Conservation (phyloP, 2,113 vertebrate genomes). For the Pteruthius melanotis region DNA sequence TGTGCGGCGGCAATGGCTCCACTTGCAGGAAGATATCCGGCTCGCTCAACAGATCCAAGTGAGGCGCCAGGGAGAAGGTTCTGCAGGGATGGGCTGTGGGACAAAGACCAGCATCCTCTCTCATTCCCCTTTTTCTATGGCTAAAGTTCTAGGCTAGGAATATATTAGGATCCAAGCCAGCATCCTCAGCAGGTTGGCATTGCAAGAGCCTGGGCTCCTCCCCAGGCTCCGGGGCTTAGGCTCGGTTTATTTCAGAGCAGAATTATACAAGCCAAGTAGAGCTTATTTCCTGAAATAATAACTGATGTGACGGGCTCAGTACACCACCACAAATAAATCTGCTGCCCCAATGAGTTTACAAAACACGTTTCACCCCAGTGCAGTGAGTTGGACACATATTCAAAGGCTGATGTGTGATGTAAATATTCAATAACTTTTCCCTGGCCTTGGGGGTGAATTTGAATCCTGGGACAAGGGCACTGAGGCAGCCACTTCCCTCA, state of each 20-base stretch:
- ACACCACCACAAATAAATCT: not conserved
- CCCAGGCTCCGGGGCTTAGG: not conserved
- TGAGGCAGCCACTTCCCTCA: not conserved
- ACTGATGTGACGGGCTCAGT: rapidly evolving
- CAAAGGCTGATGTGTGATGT: not conserved
- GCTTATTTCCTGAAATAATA: not conserved
- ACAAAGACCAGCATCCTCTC: not conserved
- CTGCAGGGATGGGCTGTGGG: not conserved
- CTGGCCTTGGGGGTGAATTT: not conserved
- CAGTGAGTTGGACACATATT: not conserved
- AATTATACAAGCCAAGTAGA: not conserved
- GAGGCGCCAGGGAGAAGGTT: not conserved
- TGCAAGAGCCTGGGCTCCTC: not conserved
- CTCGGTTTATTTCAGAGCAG: not conserved
- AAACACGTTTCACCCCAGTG: not conserved
- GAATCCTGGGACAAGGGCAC: not conserved
- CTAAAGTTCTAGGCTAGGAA: not conserved
- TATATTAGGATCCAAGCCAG: not conserved
- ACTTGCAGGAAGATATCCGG: conserved; percentile 89
- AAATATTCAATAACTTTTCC: not conserved
- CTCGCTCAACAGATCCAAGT: conserved; percentile 86
- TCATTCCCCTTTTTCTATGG: not conserved
- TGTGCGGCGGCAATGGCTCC: conserved; percentile 87
- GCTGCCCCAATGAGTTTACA: not conserved
- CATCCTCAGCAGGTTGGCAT: not conserved